Evolutionary conservation across 2,113 vertebrate species (phyloP).

Genomic region (Phalacrocorax brasilianus): DNA sequence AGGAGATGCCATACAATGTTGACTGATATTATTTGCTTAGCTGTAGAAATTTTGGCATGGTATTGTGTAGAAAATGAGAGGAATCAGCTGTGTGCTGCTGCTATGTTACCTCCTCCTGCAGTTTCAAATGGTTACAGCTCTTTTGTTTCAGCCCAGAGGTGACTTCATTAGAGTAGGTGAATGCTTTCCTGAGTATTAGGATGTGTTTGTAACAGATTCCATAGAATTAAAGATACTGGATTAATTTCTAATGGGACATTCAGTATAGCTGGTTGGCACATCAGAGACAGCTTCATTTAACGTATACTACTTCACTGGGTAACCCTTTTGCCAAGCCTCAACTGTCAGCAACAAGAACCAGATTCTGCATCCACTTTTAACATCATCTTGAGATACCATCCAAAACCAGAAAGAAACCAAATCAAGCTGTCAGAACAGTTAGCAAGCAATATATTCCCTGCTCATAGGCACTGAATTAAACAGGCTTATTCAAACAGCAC

Average conservation of each 20-base stretch:
- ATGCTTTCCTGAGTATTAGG: not conserved
- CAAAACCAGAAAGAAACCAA: not conserved
- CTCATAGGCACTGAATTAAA: not conserved
- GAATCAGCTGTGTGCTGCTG: not conserved
- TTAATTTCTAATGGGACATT: not conserved
- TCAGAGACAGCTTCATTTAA: not conserved
- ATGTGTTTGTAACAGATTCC: not conserved
- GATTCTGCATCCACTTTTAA: not conserved
- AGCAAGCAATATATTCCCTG: not conserved
- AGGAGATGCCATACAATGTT: not conserved
- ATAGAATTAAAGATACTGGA: not conserved
- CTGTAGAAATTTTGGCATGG: not conserved
- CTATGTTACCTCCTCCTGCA: not conserved
- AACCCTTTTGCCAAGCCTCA: not conserved
- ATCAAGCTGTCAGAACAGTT: not conserved
- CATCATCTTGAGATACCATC: not conserved
- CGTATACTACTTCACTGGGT: not conserved
- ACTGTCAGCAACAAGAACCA: not conserved
- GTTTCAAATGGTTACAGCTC: not conserved
- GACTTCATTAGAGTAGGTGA: not conserved
- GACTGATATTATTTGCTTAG: not conserved
- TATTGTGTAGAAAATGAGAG: not conserved
- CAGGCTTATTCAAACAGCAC: not conserved
- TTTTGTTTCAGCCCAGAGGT: not conserved
- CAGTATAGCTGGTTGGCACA: not conserved